phyloP scores from a whole-genome alignment of 2,797 vertebrate species.

The Pelobates cultripes region DNA sequence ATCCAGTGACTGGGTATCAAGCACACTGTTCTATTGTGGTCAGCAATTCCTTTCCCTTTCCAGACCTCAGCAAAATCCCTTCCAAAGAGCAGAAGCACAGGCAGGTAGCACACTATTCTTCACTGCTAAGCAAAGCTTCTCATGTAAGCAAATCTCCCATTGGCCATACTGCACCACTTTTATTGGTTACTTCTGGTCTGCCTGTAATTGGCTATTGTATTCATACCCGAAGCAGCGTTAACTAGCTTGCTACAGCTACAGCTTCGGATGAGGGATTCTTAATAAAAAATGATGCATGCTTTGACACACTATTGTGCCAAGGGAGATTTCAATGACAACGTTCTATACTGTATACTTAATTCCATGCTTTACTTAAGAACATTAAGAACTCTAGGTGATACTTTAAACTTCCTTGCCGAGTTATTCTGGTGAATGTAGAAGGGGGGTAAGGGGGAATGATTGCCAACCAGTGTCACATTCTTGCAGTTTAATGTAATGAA shows the following conservation, averaged over 20 bases:
- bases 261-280: no score
- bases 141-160: conserved; percentile 42
- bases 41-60: conserved; percentile 26
- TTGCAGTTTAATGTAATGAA: no score
- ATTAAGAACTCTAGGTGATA: no score
- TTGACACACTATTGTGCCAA: neutral
- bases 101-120: conserved; percentile 43
- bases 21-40: conserved; percentile 1
- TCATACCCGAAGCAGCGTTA: conserved; percentile 12
- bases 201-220: conserved; percentile 43
- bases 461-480: no score
- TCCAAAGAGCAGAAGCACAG: conserved; percentile 11
- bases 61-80: conserved; percentile 39
- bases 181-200: conserved; percentile 34
- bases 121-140: conserved; percentile 31
- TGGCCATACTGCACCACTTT: conserved; percentile 31
- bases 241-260: neutral
- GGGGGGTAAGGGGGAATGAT: no score
- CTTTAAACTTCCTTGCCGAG: no score
- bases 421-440: no score
- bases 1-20: neutral
- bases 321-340: no score
- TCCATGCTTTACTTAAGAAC: no score
- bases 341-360: no score
- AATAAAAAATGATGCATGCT: neutral